These are phyloP conservation scores for Andrena praecox DNA, from an alignment of 2,888 invertebrate species.

Conservation along the genomic window DNA sequence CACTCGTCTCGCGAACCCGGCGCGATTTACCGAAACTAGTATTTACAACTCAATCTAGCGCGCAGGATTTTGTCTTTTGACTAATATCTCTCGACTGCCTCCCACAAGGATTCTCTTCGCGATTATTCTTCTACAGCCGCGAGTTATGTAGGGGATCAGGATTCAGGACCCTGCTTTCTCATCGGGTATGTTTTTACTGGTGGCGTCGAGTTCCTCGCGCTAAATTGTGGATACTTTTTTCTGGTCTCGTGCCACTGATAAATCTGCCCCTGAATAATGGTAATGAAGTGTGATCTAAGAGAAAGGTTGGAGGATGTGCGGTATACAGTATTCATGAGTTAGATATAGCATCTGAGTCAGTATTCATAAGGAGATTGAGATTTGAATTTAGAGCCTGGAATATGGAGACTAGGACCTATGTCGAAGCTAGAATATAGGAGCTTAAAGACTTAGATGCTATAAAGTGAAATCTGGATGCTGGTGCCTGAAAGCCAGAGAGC, in stretches of 20 bases:
- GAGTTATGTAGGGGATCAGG: conserved; percentile 1
- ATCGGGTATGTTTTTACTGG: conserved; percentile 7
- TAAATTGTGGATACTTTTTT: conserved; percentile 16
- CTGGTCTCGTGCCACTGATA: conserved; percentile 21
- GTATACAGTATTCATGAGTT: conserved; percentile 1
- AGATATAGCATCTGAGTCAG: too few species aligned
- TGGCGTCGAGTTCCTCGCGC: conserved; percentile 17
- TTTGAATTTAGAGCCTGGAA: too few species aligned
- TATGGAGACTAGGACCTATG: too few species aligned
- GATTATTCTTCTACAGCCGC: not conserved
- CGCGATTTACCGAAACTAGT: conserved; percentile 3
- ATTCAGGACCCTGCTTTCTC: not conserved
- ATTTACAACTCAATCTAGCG: not conserved
- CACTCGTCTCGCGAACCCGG: not conserved
- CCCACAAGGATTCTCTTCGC: not conserved
- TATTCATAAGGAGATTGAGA: too few species aligned
- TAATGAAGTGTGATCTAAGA: conserved; percentile 14
- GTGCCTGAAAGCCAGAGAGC: too few species aligned
- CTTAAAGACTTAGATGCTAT: too few species aligned
- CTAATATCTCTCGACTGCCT: not conserved
- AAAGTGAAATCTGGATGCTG: too few species aligned
- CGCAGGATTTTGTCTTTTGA: not conserved
- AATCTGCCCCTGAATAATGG: conserved; percentile 26
- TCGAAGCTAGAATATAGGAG: too few species aligned
- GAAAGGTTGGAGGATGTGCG: not conserved